phyloP scores from a whole-genome alignment of 2,797 vertebrate species.

The Crenichthys baileyi region DNA sequence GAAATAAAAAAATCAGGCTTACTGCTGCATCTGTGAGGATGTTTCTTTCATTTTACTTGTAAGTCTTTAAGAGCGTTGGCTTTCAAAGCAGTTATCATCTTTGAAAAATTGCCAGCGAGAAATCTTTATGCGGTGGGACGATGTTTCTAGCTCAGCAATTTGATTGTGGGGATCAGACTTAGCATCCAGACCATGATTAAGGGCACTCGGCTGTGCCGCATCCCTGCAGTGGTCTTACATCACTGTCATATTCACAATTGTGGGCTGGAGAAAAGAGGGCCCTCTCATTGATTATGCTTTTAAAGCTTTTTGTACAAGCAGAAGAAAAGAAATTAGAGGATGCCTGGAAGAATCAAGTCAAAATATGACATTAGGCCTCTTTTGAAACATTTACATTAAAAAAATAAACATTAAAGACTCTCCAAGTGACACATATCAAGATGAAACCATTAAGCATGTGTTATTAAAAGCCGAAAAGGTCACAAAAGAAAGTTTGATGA shows the following conservation, averaged over 20 bases:
- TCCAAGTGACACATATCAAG: constrained; percentile 34
- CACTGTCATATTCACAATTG: constrained; percentile 45
- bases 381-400: constrained; percentile 13
- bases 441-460: constrained; percentile 32
- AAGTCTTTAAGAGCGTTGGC: constrained; percentile 17
- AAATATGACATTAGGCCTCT: constrained; percentile 1
- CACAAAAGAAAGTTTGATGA: constrained; percentile 61
- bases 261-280: constrained; percentile 10
- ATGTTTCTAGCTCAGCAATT: constrained; percentile 34
- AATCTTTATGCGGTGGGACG: constrained; percentile 25
- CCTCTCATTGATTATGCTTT: constrained; percentile 15
- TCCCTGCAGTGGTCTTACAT: constrained; percentile 46
- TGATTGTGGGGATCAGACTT: constrained; percentile 29
- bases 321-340: not conserved
- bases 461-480: constrained; percentile 65
- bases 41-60: constrained; percentile 24
- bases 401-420: constrained; percentile 5
- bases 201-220: constrained; percentile 24
- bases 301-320: constrained; percentile 3
- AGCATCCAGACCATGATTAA: constrained; percentile 34
- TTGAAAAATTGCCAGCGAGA: constrained; percentile 26
- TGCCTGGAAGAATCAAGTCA: constrained; percentile 1
- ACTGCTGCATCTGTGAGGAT: not conserved
- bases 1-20: constrained; percentile 14
- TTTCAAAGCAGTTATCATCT: constrained; percentile 30